These are phyloP conservation scores for Lepidostoma basale DNA, from an alignment of 1,140 invertebrate species.

Conservation along the genomic window DNA sequence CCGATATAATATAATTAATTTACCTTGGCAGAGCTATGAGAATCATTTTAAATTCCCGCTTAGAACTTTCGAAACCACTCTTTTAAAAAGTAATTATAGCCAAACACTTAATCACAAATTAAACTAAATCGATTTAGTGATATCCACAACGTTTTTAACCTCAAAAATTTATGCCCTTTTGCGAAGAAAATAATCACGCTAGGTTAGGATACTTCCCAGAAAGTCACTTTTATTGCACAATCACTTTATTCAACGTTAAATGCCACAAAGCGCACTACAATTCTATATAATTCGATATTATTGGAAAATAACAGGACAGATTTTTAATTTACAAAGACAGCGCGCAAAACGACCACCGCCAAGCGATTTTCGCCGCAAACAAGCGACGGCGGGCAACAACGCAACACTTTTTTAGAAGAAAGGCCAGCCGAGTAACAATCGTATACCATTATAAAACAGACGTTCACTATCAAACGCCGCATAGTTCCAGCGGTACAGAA, in stretches of 20 bases:
- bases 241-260: not conserved
- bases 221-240: not conserved
- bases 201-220: slow-evolving; percentile 1
- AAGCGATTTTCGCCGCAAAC: slow-evolving; percentile 16
- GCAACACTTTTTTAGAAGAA: slow-evolving; percentile 30
- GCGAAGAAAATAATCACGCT: not conserved
- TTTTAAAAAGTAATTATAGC: too few species aligned
- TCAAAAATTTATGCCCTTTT: too few species aligned
- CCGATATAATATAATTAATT: not conserved
- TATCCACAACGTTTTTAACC: too few species aligned
- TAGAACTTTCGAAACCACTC: too few species aligned
- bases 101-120: slow-evolving; percentile 12
- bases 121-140: too few species aligned
- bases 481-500: not conserved
- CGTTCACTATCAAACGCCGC: slow-evolving; percentile 45
- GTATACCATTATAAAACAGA: slow-evolving; percentile 47
- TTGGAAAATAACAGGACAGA: not conserved
- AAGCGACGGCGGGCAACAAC: slow-evolving; percentile 22
- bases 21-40: slow-evolving; percentile 24
- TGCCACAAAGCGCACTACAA: not conserved
- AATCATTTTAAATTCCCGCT: slow-evolving; percentile 28
- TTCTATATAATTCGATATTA: not conserved
- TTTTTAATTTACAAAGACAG: slow-evolving; percentile 4
- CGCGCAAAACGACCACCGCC: not conserved
- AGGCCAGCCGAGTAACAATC: slow-evolving; percentile 27